Evolutionary conservation across 2,797 vertebrate species (phyloP).

Genomic region (Garrulus glandarius): DNA sequence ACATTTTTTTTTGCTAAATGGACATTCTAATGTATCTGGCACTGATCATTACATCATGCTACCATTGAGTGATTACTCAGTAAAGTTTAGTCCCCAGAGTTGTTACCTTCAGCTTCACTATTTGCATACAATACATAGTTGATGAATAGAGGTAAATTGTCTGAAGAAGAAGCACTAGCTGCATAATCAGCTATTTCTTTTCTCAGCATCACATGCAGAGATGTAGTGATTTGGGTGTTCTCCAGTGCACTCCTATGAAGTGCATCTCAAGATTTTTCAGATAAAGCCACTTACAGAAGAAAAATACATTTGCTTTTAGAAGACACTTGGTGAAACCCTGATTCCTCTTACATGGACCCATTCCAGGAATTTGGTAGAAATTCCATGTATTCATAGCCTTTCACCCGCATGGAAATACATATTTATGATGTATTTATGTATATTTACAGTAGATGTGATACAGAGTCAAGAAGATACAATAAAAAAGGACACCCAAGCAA

Average conservation of each 20-base stretch:
- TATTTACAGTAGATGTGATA: not conserved
- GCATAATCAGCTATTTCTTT: not conserved
- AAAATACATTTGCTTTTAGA: not conserved
- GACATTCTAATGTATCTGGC: not conserved
- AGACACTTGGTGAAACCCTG: not conserved
- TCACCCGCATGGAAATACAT: not conserved
- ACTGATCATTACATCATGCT: conserved; percentile 11
- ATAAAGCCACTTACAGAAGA: not conserved
- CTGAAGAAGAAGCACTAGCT: not conserved
- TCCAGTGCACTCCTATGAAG: not conserved
- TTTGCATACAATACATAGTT: not conserved
- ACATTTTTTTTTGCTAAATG: not conserved
- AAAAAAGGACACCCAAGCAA: not conserved
- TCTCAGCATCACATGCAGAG: not conserved
- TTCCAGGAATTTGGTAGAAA: not conserved
- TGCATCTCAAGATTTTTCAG: not conserved
- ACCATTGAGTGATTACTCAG: conserved; percentile 4
- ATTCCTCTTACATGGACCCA: not conserved
- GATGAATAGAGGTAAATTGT: not conserved
- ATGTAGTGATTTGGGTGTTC: not conserved
- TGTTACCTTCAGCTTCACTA: not conserved
- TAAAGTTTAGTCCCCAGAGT: not conserved
- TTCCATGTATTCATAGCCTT: not conserved
- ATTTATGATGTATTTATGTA: not conserved
- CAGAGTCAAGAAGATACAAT: not conserved